These are phyloP conservation scores for Timema podura DNA, from an alignment of 2,888 invertebrate genomes.

Conservation along the genomic window DNA sequence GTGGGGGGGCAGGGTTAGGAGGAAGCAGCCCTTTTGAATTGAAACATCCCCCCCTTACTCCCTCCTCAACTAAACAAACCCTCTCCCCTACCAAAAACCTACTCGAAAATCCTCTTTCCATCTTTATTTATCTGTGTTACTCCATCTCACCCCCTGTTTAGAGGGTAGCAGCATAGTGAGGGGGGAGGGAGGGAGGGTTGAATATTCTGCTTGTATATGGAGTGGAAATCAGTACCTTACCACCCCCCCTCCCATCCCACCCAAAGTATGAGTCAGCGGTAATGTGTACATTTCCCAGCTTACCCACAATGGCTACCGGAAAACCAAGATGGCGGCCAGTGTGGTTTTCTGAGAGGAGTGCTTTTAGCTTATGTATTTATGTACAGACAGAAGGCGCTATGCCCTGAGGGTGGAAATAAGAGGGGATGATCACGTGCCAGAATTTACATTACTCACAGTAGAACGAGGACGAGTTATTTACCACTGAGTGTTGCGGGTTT, in stretches of 20 bases:
- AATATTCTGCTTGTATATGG: conserved; percentile 15
- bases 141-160: background rate
- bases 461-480: conserved; percentile 6
- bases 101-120: conserved; percentile 13
- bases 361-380: conserved; percentile 5
- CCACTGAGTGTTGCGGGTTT: too few relatives aligned
- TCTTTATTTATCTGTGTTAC: conserved; percentile 13
- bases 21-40: conserved; percentile 25
- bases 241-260: too few relatives aligned
- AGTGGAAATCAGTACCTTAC: conserved; percentile 27
- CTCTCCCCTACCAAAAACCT: conserved; percentile 10
- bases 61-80: conserved; percentile 21
- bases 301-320: conserved; percentile 19
- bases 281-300: conserved; percentile 22
- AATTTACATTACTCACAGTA: conserved; percentile 13
- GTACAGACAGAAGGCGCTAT: background rate
- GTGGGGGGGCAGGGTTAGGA: conserved; percentile 7
- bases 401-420: background rate
- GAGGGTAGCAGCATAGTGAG: background rate
- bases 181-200: conserved; percentile 5
- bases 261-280: conserved; percentile 24
- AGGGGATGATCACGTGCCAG: conserved; percentile 4
- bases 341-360: background rate
- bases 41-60: conserved; percentile 22
- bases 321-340: conserved; percentile 25